phyloP scores from a whole-genome alignment of 2,888 invertebrate genomes.

The Deroplatys truncata region DNA sequence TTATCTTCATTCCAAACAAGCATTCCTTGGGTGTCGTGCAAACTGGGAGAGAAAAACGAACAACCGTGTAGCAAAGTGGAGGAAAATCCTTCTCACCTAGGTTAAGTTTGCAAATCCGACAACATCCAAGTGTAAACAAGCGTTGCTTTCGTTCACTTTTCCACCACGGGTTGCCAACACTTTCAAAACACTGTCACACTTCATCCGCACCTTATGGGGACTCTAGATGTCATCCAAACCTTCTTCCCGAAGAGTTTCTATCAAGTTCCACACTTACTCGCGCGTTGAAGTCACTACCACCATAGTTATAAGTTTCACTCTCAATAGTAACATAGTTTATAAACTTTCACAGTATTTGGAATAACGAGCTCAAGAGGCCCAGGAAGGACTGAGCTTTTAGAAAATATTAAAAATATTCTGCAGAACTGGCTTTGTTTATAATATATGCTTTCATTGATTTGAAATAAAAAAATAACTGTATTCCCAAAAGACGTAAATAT shows the following conservation, averaged over 20 bases:
- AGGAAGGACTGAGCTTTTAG: background rate
- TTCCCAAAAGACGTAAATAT: no score
- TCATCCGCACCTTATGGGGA: background rate
- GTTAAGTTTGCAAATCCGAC: background rate
- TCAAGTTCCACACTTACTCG: background rate
- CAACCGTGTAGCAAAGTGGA: background rate
- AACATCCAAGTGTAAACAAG: background rate
- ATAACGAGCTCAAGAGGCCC: background rate
- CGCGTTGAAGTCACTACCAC: background rate
- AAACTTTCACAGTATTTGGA: background rate
- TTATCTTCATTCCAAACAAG: background rate
- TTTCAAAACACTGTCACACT: background rate
- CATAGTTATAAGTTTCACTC: background rate
- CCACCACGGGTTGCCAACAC: background rate
- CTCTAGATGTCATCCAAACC: background rate
- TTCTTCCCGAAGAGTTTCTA: background rate
- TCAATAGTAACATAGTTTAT: background rate
- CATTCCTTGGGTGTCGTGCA: background rate
- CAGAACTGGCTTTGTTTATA: background rate
- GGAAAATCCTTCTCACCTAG: background rate
- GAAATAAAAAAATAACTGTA: background rate
- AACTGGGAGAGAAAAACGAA: background rate
- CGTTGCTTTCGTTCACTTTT: background rate
- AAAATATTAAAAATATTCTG: background rate
- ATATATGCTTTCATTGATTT: background rate